phyloP scores from a whole-genome alignment of 2,113 vertebrate genomes.

The Chlorodrepanis virens region DNA sequence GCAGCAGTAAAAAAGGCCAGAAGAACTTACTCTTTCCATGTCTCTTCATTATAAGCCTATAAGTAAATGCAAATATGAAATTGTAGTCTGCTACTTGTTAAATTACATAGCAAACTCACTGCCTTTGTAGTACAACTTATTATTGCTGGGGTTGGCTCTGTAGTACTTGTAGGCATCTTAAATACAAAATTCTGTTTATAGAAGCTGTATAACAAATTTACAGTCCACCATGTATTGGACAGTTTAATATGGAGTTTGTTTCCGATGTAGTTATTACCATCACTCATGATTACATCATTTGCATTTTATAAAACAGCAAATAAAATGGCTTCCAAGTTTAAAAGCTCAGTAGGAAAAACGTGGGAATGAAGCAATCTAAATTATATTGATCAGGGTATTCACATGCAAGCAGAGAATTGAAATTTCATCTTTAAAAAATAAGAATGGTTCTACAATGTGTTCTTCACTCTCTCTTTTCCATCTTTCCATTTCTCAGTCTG shows the following conservation, averaged over 20 bases:
- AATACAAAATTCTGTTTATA: constrained; percentile 27
- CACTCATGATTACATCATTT: constrained; percentile 11
- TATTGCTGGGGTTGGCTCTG: background rate
- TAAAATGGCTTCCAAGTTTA: background rate
- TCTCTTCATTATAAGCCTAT: background rate
- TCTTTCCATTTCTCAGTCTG: background rate
- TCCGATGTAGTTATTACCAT: background rate
- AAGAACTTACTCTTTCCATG: background rate
- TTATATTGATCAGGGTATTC: background rate
- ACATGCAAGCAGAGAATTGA: background rate
- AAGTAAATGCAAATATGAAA: background rate
- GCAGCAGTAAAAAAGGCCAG: background rate
- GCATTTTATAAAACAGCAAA: constrained; percentile 29
- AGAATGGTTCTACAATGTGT: background rate
- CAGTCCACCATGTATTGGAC: background rate
- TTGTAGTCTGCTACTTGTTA: background rate
- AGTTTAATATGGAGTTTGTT: background rate
- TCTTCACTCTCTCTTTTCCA: background rate
- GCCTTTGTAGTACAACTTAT: background rate
- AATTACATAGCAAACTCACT: background rate
- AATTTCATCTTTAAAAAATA: background rate
- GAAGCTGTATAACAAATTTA: constrained; percentile 24
- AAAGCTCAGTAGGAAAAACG: background rate
- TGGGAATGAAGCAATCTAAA: background rate
- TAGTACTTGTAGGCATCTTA: constrained; percentile 9